phyloP scores from a whole-genome alignment of 2,113 vertebrate genomes.

The Psephotus haematonotus region DNA sequence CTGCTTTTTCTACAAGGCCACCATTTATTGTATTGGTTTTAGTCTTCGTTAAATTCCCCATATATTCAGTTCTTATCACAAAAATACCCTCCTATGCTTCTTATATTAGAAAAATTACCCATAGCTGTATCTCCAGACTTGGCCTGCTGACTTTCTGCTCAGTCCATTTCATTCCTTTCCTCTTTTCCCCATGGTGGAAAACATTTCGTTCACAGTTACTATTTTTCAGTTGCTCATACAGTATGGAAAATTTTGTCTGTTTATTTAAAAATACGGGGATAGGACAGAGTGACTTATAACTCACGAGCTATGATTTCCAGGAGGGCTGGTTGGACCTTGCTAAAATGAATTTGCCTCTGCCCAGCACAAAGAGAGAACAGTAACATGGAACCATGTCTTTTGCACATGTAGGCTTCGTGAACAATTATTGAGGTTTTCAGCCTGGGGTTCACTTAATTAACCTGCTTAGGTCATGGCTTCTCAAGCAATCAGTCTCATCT shows the following conservation, averaged over 20 bases:
- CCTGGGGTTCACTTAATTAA: background rate
- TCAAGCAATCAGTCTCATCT: background rate
- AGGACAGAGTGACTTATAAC: background rate
- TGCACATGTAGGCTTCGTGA: background rate
- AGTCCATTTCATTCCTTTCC: background rate
- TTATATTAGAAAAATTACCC: background rate
- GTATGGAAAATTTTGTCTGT: background rate
- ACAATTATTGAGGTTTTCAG: background rate
- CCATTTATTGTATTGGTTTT: background rate
- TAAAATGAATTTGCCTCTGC: background rate
- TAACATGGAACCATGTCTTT: background rate
- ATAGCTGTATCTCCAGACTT: background rate
- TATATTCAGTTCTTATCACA: background rate
- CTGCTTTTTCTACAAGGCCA: conserved; percentile 6
- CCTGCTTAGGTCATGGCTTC: background rate
- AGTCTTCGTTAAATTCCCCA: background rate
- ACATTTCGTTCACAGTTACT: background rate
- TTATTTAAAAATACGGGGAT: background rate
- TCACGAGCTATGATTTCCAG: background rate
- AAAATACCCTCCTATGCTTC: background rate
- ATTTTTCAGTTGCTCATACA: background rate
- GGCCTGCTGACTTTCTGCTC: background rate
- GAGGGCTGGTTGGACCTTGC: background rate
- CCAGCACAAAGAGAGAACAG: background rate
- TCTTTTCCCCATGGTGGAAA: background rate